Base-by-base conservation (phyloP, 1,140 invertebrate genomes). In the Batillaria attramentaria region DNA sequence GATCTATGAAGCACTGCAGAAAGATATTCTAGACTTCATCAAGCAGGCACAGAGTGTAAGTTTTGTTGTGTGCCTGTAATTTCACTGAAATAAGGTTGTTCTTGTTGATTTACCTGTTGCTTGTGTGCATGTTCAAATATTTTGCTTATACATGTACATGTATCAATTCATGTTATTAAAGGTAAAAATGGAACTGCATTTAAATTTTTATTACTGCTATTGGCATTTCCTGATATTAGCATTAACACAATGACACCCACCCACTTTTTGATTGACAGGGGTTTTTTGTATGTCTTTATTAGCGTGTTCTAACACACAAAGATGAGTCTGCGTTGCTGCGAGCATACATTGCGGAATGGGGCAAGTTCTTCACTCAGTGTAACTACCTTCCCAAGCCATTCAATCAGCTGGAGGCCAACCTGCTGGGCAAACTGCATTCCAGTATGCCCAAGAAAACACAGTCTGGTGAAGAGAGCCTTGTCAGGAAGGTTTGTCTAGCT, bases 351-450 rank as follows among this genome's bases (percentile, higher is more conserved):
- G 94, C 94, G 13, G 97, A 99, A 91, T 99, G 98, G 98, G 93
- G 96, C 60, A 98, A 98, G 87, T 99, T 99, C 92, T 99, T 99
- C 89, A 97, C 97, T 10, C 97, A 99, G 90, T 99, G 97, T 91
- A 95, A 96, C 90, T 99, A 98, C 92, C 92, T 99, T 84, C 97
- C 98, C 4, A 97, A 97, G 81, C 98, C 98, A 18, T 99, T 99
- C 93, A 94, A 95, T 66, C 97, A 97, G 90, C 92, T 99, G 80
- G 97, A 99, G 92, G 94, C 94, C 79, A 94, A 95, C 76, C 93
- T 96, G 33, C 92, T 93, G 39, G 93, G 93, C 20, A 94, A 94
- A 89, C 81, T 87, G 72, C 84, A 93, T 68, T 92, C 89, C 83
- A 92, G 90, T 62, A 92, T 91, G 84, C 89, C 92, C 65, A 93